A percentile compares a stretch with the other conserved stretches of the same genome.
phyloP scores from a whole-genome alignment of 2,888 invertebrate species.

The Eristalis pertinax region DNA sequence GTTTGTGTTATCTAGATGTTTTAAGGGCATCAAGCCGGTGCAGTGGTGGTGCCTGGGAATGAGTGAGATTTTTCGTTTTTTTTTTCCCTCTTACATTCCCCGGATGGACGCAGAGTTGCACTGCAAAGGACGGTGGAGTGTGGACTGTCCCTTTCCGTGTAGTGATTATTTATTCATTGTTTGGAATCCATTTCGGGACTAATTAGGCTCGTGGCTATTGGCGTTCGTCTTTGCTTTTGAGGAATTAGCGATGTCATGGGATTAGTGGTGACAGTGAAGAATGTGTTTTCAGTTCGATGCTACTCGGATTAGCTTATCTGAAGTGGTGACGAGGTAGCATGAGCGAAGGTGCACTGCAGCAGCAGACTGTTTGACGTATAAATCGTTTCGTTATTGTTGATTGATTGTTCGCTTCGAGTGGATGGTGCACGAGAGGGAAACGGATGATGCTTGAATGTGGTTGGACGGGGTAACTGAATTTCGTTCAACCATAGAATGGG shows the following conservation, averaged over 20 bases:
- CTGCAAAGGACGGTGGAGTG: background rate
- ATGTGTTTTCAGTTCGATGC: slow-evolving; percentile 52
- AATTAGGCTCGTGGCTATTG: slow-evolving; percentile 56
- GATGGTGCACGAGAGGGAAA: too few relatives aligned
- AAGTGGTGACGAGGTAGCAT: background rate
- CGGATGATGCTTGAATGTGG: too few relatives aligned
- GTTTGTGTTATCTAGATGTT: slow-evolving; percentile 57
- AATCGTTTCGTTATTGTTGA: background rate
- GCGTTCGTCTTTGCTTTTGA: slow-evolving; percentile 37
- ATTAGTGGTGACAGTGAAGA: slow-evolving; percentile 60
- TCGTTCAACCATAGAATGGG: too few relatives aligned
- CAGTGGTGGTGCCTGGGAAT: background rate
- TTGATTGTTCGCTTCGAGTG: background rate
- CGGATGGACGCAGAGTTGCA: background rate
- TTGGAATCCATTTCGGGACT: slow-evolving; percentile 53
- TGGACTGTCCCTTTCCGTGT: slow-evolving; percentile 8
- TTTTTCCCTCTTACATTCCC: slow-evolving; percentile 6
- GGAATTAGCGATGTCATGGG: slow-evolving; percentile 50
- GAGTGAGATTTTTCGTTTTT: background rate
- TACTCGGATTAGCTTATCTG: slow-evolving; percentile 49
- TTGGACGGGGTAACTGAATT: too few relatives aligned
- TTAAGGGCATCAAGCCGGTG: slow-evolving; percentile 21
- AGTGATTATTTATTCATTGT: slow-evolving; percentile 61
- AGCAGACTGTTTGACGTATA: background rate
- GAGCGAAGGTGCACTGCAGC: background rate